These are phyloP conservation scores for Drosophila villosipedis DNA, from an alignment of 2,888 invertebrate genomes.

Conservation along the genomic window DNA sequence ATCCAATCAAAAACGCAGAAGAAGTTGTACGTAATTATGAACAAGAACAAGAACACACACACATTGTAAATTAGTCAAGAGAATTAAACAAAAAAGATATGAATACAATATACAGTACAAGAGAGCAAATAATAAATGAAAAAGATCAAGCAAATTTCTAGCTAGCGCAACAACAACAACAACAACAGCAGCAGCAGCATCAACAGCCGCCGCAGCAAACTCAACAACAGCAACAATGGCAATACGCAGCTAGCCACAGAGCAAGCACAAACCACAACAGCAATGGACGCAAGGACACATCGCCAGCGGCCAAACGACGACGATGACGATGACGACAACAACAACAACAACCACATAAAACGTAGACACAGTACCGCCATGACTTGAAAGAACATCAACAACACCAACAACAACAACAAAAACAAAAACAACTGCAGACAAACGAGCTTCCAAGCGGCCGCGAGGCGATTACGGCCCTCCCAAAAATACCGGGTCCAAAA, in stretches of 20 bases:
- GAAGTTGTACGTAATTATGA: conserved; percentile 84
- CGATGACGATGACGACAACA: conserved; percentile 26
- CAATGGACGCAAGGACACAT: conserved; percentile 21
- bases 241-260: conserved; percentile 2
- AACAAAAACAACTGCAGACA: conserved; percentile 45
- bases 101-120: conserved; percentile 46
- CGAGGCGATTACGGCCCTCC: conserved; percentile 19
- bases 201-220: conserved; percentile 13
- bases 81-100: conserved; percentile 43
- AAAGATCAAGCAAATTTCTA: conserved; percentile 64
- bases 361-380: conserved; percentile 38
- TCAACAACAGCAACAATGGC: conserved; percentile 7
- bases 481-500: conserved; percentile 21
- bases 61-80: conserved; percentile 79
- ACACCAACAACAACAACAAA: conserved; percentile 14
- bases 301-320: conserved; percentile 42
- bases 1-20: conserved; percentile 78
- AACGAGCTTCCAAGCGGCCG: conserved; percentile 76
- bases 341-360: conserved; percentile 23
- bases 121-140: conserved; percentile 50
- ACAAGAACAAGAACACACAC: conserved; percentile 80
- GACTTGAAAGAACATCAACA: conserved; percentile 43
- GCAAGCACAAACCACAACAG: conserved; percentile 17
- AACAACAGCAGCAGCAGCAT: conserved; percentile 29
- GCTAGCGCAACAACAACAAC: conserved; percentile 49